Evolutionary conservation across 2,888 invertebrate genomes (phyloP).

Genomic region (Diplolepis rosae): DNA sequence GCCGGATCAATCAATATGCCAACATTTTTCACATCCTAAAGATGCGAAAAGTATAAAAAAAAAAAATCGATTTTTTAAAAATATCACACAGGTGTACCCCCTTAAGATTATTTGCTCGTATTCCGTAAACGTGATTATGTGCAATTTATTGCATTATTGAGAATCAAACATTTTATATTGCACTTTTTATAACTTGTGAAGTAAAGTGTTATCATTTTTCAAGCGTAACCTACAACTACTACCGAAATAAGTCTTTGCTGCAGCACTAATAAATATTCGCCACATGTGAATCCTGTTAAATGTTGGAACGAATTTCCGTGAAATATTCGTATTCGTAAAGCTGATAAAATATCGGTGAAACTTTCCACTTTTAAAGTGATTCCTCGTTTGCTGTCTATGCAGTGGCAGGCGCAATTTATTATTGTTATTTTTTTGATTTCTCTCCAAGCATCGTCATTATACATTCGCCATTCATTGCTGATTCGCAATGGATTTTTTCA

Average conservation of each 20-base stretch:
- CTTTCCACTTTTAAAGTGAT: conserved; percentile 18
- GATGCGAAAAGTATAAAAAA: too few species aligned
- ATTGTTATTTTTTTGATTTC: conserved; percentile 38
- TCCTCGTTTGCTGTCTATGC: conserved; percentile 21
- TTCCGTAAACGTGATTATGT: too few species aligned
- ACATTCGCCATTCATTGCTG: conserved; percentile 50
- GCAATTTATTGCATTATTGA: too few species aligned
- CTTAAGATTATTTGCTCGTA: too few species aligned
- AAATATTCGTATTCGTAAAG: conserved; percentile 17
- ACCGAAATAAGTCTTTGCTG: not conserved
- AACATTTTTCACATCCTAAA: too few species aligned
- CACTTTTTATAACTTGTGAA: too few species aligned
- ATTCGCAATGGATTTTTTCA: conserved; percentile 40
- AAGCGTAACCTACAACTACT: too few species aligned
- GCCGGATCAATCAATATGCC: too few species aligned
- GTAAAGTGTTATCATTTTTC: too few species aligned
- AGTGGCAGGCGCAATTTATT: conserved; percentile 17
- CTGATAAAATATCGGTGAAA: conserved; percentile 28
- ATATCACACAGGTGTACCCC: too few species aligned
- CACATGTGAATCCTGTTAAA: not conserved
- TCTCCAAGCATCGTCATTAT: conserved; percentile 35
- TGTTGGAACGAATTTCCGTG: not conserved
- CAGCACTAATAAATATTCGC: not conserved
- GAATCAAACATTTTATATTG: too few species aligned
- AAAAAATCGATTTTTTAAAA: too few species aligned